Evolutionary conservation across 2,797 vertebrate species (phyloP).

Genomic region (Liasis olivaceus): DNA sequence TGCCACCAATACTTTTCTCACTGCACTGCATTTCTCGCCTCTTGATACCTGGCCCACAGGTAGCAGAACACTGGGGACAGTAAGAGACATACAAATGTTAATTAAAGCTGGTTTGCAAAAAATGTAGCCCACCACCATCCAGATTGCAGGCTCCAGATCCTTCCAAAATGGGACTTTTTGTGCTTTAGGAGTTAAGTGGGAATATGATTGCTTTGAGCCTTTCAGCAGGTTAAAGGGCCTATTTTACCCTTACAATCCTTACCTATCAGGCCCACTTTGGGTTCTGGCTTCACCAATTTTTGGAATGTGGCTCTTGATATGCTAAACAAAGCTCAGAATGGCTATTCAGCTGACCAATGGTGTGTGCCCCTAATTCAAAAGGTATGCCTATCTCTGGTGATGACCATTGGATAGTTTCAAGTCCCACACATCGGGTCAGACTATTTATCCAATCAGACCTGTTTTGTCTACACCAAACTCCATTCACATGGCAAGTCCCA

Average conservation of each 20-base stretch:
- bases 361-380: background rate
- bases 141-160: background rate
- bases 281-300: background rate
- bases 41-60: conserved; percentile 85
- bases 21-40: conserved; percentile 87
- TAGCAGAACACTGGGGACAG: conserved; percentile 82
- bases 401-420: background rate
- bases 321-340: background rate
- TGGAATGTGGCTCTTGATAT: background rate
- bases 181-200: background rate
- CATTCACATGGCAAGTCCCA: background rate
- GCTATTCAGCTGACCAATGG: background rate
- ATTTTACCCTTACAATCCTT: background rate
- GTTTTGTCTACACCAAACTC: background rate
- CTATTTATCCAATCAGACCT: background rate
- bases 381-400: background rate
- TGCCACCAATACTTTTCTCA: conserved; percentile 82
- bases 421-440: background rate
- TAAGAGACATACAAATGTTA: background rate
- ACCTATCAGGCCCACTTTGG: background rate
- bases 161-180: background rate
- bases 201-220: background rate
- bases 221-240: background rate
- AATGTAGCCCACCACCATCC: background rate
- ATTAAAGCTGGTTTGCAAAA: background rate